Evolutionary conservation across 2,888 invertebrate species (phyloP), one percentile per base, ranked within the genome.

Genomic region (Phyto melanocephala): DNA sequence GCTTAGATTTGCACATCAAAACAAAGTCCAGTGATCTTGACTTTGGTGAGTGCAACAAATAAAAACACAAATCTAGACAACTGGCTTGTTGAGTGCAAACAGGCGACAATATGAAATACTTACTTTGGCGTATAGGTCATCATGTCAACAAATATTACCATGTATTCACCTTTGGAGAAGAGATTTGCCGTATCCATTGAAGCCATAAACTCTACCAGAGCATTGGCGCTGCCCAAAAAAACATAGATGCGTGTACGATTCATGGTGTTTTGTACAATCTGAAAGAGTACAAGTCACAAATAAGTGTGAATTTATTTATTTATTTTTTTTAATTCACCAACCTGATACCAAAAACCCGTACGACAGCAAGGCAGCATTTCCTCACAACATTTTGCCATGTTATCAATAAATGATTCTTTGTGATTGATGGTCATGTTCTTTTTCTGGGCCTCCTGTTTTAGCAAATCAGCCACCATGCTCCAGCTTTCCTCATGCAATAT

Each of bases 91-190:
- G 35, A n/a, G 45, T 60, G 62, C 54, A 58, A 68, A 52, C n/a
- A 60, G 54, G 11, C 10, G 13, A 22, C 65, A 63, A 62, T 79
- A 20, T 56, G 35, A 56, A 20, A 56, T 50, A 92, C 92, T 88
- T 92, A 94, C 90, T 93, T 92, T 85, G 93, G 93, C 17, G 95
- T 94, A 90, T 96, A 96, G n/a, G 96, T 95, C 93, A 96, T 95
- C 94, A 95, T 96, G 90, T 98, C 98, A 17, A 98, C 96, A 90
- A 96, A 96, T 89, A 99, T 97, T 81, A 99, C 96, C 93, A 98
- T 95, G 91, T 99, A 99, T 90, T 98, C 97, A 24, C 98, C 98
- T 84, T 96, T 95, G 74, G 96, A 95, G 89, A 98, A 95, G 78
- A 98, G 92, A 85, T 97, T 95, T 50, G 95, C 93, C 37, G 95